A percentile compares a stretch with the other conserved stretches of the same genome.
Evolutionary conservation across 2,113 vertebrate species (phyloP).

Genomic region (Pardalotus punctatus): DNA sequence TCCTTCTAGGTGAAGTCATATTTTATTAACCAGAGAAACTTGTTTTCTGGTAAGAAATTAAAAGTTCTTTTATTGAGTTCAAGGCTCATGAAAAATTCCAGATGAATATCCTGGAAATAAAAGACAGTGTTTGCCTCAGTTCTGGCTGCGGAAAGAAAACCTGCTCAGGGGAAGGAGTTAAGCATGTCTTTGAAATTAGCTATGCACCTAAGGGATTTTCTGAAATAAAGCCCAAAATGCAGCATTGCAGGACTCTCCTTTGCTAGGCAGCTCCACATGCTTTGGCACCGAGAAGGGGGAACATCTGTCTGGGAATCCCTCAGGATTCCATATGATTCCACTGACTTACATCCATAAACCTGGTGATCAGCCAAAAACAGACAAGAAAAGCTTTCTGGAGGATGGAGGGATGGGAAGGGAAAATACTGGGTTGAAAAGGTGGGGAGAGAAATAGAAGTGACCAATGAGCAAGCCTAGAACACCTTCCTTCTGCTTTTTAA

Average conservation of each 20-base stretch:
- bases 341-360: neutral
- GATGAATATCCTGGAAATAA: neutral
- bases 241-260: neutral
- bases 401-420: neutral
- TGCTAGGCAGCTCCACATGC: neutral
- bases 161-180: neutral
- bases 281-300: neutral
- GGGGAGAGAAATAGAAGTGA: neutral
- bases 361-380: neutral
- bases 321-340: fast-evolving
- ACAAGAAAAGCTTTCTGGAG: neutral
- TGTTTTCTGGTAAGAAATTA: neutral
- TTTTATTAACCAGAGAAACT: conserved; percentile 5
- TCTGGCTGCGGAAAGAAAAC: neutral
- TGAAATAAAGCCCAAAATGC: neutral
- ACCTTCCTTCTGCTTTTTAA: neutral
- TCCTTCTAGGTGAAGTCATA: neutral
- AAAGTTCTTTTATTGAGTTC: neutral
- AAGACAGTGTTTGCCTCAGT: neutral
- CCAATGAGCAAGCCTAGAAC: neutral
- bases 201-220: neutral
- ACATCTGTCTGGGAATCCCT: neutral
- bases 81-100: neutral
- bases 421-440: neutral
- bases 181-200: neutral